These are phyloP conservation scores for Lophotriccus pileatus DNA, from an alignment of 2,797 vertebrate species.

Conservation along the genomic window DNA sequence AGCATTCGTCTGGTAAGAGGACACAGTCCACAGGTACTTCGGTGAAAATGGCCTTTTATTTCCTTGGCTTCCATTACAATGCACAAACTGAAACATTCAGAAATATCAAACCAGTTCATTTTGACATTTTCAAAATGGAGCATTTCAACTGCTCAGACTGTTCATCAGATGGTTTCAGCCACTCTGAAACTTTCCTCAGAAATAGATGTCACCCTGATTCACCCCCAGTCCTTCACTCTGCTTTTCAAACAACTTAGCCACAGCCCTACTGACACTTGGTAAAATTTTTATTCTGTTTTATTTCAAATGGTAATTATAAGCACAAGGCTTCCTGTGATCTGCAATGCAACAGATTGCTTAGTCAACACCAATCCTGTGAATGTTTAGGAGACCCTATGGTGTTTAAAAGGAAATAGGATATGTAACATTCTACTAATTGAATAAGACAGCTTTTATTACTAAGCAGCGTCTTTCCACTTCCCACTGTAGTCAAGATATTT, in stretches of 20 bases:
- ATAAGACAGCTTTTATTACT: slow-evolving; percentile 37
- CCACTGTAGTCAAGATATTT: slow-evolving; percentile 27
- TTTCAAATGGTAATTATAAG: background rate
- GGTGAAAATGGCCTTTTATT: background rate
- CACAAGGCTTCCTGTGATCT: background rate
- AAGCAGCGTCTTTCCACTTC: slow-evolving; percentile 40
- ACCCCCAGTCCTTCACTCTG: background rate
- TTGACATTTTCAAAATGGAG: slow-evolving; percentile 35
- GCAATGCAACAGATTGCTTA: background rate
- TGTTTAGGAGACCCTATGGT: background rate
- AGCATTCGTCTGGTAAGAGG: background rate
- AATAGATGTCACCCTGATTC: background rate
- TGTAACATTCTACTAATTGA: slow-evolving; percentile 36
- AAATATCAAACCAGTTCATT: background rate
- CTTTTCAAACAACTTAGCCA: background rate
- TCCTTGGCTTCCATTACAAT: background rate
- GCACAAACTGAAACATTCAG: background rate
- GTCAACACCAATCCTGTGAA: background rate
- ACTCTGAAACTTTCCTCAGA: background rate
- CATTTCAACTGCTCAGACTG: background rate
- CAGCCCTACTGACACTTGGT: background rate
- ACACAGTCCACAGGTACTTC: background rate
- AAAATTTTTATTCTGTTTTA: background rate
- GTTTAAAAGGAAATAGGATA: slow-evolving; percentile 30
- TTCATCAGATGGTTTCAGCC: background rate